These are phyloP conservation scores for Platichthys stellatus DNA, from an alignment of 2,113 vertebrate species.

Conservation along the genomic window DNA sequence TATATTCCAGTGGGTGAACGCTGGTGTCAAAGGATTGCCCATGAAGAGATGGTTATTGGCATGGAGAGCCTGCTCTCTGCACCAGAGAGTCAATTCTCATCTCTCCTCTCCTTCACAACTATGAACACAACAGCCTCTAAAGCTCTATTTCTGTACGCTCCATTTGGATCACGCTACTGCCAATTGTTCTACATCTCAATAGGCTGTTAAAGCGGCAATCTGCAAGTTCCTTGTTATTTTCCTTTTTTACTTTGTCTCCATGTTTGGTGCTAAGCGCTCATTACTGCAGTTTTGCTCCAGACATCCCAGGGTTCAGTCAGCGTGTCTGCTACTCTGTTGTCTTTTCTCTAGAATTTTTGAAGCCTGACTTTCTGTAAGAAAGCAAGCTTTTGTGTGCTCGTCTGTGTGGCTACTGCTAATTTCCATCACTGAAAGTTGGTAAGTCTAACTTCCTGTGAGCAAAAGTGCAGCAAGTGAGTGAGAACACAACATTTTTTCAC, in stretches of 20 bases:
- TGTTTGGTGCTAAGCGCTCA: conserved; percentile 57
- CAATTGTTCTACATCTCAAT: conserved; percentile 49
- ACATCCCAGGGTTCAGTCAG: conserved; percentile 39
- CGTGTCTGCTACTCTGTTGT: background rate
- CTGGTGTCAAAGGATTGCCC: conserved; percentile 47
- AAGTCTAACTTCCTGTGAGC: conserved; percentile 2
- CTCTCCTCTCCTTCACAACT: conserved; percentile 59
- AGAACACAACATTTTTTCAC: background rate
- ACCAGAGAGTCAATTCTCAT: conserved; percentile 57
- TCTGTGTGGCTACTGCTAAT: conserved; percentile 27
- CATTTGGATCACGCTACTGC: conserved; percentile 20
- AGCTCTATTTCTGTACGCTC: conserved; percentile 60
- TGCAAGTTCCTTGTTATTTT: conserved; percentile 40
- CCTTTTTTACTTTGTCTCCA: conserved; percentile 37
- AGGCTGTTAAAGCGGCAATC: conserved; percentile 42
- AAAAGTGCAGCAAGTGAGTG: background rate
- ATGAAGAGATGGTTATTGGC: conserved; percentile 66
- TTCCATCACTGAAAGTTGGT: conserved; percentile 24
- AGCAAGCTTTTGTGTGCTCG: conserved; percentile 15
- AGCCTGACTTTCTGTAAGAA: conserved; percentile 43
- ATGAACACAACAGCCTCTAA: conserved; percentile 59
- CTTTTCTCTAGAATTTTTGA: conserved; percentile 24
- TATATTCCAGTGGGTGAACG: conserved; percentile 52
- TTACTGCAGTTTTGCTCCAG: conserved; percentile 54
- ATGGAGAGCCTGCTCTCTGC: conserved; percentile 61